Evolutionary conservation across 2,797 vertebrate genomes (phyloP).

Genomic region (Alca torda): DNA sequence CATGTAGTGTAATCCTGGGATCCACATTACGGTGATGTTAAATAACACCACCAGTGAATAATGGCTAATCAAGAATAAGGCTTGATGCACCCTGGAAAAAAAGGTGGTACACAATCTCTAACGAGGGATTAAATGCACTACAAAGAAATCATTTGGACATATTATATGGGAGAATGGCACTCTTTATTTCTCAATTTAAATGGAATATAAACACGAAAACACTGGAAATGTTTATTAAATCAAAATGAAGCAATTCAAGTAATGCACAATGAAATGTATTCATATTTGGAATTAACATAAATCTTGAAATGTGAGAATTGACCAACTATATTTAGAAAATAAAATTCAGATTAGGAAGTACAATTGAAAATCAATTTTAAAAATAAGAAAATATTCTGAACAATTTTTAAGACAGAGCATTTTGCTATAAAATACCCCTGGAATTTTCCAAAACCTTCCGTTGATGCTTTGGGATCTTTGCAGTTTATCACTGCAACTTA

Average conservation of each 20-base stretch:
- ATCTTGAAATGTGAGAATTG: not conserved
- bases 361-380: not conserved
- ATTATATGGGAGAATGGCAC: not conserved
- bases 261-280: not conserved
- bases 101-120: not conserved
- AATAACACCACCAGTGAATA: not conserved
- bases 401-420: not conserved
- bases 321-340: not conserved
- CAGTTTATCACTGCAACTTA: not conserved
- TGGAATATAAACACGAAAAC: not conserved
- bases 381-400: not conserved
- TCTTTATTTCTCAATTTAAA: not conserved
- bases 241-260: not conserved
- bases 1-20: not conserved
- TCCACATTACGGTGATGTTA: accelerated
- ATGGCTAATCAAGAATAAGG: not conserved
- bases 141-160: not conserved
- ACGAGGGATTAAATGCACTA: not conserved
- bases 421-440: not conserved
- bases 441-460: not conserved
- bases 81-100: not conserved
- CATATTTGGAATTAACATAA: not conserved
- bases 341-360: not conserved
- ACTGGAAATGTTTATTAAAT: not conserved
- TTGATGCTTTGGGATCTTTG: not conserved